phyloP scores from a whole-genome alignment of 1,140 invertebrate species.

The Branchinecta lindahli region DNA sequence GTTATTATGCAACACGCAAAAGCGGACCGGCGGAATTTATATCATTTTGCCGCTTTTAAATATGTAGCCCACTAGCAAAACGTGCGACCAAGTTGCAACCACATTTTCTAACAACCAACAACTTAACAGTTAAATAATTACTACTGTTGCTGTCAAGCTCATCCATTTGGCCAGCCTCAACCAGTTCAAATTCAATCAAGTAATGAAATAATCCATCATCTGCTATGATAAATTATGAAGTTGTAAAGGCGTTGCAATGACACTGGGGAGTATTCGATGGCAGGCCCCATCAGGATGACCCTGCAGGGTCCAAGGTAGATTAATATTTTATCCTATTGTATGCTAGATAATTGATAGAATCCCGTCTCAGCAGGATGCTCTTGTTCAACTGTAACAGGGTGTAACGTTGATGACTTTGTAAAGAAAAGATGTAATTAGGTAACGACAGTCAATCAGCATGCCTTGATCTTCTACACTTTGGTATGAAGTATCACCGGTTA shows the following conservation, averaged over 20 bases:
- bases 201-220: constrained; percentile 1
- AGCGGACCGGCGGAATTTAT: too few relatives aligned
- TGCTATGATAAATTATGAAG: not conserved
- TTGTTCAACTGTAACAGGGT: constrained; percentile 9
- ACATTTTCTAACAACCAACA: too few relatives aligned
- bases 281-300: not conserved
- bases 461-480: not conserved
- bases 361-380: not conserved
- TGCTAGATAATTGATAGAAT: not conserved
- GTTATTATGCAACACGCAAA: too few relatives aligned
- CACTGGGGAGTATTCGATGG: not conserved
- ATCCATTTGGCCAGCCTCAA: too few relatives aligned
- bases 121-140: too few relatives aligned
- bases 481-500: too few relatives aligned
- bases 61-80: too few relatives aligned
- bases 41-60: too few relatives aligned
- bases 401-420: constrained; percentile 8
- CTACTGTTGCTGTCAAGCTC: too few relatives aligned
- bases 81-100: too few relatives aligned
- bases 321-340: constrained; percentile 9
- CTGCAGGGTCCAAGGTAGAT: not conserved
- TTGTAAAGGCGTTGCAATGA: constrained; percentile 3
- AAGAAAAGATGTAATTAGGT: constrained; percentile 9
- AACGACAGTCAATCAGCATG: not conserved
- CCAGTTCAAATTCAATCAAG: not conserved